These are phyloP conservation scores for Lucilia sericata DNA, from an alignment of 1,140 invertebrate genomes.

Conservation along the genomic window DNA sequence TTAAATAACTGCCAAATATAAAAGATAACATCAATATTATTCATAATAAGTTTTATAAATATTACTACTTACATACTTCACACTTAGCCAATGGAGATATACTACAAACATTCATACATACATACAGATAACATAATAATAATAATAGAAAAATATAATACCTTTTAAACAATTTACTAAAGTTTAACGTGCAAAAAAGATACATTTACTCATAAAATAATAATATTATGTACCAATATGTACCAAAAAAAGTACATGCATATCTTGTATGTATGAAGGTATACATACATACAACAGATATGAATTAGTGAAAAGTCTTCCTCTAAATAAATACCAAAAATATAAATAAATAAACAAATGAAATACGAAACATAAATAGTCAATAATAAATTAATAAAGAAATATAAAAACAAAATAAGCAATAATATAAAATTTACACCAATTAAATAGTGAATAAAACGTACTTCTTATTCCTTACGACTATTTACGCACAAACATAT, in stretches of 20 bases:
- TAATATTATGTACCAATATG: background rate
- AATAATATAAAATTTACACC: background rate
- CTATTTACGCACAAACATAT: background rate
- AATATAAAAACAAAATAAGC: background rate
- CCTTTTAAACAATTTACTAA: too few species aligned
- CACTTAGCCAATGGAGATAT: too few species aligned
- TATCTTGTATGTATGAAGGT: background rate
- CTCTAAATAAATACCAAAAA: background rate
- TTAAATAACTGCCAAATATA: conserved; percentile 15
- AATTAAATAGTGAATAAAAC: background rate
- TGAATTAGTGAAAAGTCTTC: conserved; percentile 5
- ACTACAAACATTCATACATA: too few species aligned
- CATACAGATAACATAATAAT: too few species aligned
- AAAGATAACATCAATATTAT: background rate
- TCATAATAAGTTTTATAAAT: background rate
- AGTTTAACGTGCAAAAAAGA: background rate
- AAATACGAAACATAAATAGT: background rate
- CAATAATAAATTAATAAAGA: background rate
- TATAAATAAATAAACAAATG: background rate
- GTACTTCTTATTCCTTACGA: background rate
- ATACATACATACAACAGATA: background rate
- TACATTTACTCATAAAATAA: background rate
- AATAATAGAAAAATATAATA: too few species aligned
- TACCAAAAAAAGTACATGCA: background rate
- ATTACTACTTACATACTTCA: too few species aligned